phyloP scores from a whole-genome alignment of 2,113 vertebrate genomes.

The Dinomys branickii region DNA sequence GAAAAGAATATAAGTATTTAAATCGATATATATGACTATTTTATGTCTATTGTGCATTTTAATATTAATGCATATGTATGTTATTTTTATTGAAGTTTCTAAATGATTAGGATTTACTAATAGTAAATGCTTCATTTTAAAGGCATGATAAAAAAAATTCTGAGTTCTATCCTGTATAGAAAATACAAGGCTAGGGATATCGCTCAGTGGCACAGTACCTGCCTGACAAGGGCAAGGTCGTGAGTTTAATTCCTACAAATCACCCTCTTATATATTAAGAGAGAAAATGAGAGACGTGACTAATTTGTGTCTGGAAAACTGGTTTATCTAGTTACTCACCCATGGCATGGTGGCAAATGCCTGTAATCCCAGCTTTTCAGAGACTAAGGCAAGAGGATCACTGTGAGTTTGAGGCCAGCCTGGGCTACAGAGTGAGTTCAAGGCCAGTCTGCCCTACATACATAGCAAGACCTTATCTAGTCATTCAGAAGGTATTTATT shows the following conservation, averaged over 20 bases:
- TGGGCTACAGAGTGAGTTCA: background rate
- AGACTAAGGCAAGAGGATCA: background rate
- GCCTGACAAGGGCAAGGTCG: too few relatives aligned
- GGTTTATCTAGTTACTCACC: background rate
- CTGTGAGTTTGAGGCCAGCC: background rate
- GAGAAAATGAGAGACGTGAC: background rate
- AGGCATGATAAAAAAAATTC: slow-evolving; percentile 10
- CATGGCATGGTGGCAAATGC: background rate
- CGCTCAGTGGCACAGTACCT: too few relatives aligned
- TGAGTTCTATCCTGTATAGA: background rate
- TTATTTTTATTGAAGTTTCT: background rate
- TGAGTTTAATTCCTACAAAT: too few relatives aligned
- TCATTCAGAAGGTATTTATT: background rate
- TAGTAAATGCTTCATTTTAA: slow-evolving; percentile 9
- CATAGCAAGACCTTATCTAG: background rate
- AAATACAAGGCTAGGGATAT: background rate
- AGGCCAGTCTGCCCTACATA: background rate
- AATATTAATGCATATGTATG: background rate
- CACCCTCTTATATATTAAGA: too few relatives aligned
- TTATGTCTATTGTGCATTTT: slow-evolving; percentile 1
- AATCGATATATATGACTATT: background rate
- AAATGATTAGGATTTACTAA: slow-evolving; percentile 20
- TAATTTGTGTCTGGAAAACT: background rate
- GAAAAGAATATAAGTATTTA: background rate
- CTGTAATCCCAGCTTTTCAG: background rate